phyloP scores from a whole-genome alignment of 1,140 invertebrate genomes.

The Telenomus remus region DNA sequence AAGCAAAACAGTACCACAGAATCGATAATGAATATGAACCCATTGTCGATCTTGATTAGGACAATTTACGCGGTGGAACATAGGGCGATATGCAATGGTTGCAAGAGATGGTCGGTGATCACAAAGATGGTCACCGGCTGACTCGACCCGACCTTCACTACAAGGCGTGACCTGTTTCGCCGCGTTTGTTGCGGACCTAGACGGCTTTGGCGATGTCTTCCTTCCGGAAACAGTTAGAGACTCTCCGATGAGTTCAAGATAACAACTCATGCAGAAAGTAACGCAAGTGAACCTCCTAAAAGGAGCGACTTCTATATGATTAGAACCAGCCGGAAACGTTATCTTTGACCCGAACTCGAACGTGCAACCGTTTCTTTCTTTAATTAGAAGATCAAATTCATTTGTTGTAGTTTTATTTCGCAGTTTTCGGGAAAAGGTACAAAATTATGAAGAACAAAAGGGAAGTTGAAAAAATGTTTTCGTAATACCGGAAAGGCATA shows the following conservation, averaged over 20 bases:
- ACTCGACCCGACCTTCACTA: slow-evolving; percentile 8
- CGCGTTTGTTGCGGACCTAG: slow-evolving; percentile 13
- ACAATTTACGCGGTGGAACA: slow-evolving; percentile 15
- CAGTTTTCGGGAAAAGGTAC: too few relatives aligned
- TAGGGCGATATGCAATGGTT: slow-evolving; percentile 10
- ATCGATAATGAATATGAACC: slow-evolving; percentile 35
- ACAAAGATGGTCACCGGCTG: slow-evolving; percentile 17
- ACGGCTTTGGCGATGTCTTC: slow-evolving; percentile 31
- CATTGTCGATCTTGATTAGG: slow-evolving; percentile 35
- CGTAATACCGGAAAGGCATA: too few relatives aligned
- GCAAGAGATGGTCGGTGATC: slow-evolving; percentile 1
- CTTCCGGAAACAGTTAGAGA: slow-evolving; percentile 38
- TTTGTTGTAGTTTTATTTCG: too few relatives aligned
- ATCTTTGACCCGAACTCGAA: slow-evolving; percentile 28
- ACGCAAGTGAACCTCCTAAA: slow-evolving; percentile 13
- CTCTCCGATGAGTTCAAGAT: slow-evolving; percentile 24
- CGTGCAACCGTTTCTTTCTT: background rate
- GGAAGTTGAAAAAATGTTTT: too few relatives aligned
- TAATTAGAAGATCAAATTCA: slow-evolving; percentile 24
- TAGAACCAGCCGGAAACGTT: slow-evolving; percentile 29
- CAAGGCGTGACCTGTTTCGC: slow-evolving; percentile 34
- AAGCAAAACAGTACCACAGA: slow-evolving; percentile 22
- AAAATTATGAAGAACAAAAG: too few relatives aligned
- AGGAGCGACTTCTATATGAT: slow-evolving; percentile 21
- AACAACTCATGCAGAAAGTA: slow-evolving; percentile 26